Percentiles rank a stretch among this genome's conserved stretches.
phyloP scores from a whole-genome alignment of 2,888 invertebrate genomes.

The Cybosia mesomella region DNA sequence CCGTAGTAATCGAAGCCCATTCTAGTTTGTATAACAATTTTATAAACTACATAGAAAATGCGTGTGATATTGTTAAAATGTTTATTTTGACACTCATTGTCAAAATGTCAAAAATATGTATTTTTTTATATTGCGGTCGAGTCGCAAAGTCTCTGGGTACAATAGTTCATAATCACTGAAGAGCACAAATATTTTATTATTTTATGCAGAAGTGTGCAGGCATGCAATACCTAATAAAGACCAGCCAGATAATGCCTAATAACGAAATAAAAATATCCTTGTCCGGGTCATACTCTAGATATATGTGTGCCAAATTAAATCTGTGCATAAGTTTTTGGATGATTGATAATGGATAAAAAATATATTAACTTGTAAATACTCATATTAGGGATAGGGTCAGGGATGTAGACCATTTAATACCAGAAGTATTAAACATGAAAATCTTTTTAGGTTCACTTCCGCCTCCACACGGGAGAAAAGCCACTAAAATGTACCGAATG shows the following conservation, averaged over 20 bases:
- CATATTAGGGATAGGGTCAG: too few relatives aligned
- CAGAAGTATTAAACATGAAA: conserved; percentile 63
- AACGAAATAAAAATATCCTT: too few relatives aligned
- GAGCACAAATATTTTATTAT: too few relatives aligned
- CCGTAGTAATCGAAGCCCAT: conserved; percentile 94
- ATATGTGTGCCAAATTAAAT: not conserved
- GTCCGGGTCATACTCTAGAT: too few relatives aligned
- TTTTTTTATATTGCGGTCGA: not conserved
- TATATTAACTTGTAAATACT: too few relatives aligned
- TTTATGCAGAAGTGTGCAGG: too few relatives aligned
- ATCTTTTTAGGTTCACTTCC: conserved; percentile 88
- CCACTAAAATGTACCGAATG: conserved; percentile 82
- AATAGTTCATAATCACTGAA: not conserved
- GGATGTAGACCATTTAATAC: too few relatives aligned
- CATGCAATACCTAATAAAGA: too few relatives aligned
- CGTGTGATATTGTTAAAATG: not conserved
- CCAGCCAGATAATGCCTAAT: too few relatives aligned
- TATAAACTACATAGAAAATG: conserved; percentile 6
- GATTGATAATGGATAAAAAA: too few relatives aligned
- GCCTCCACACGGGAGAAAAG: conserved; percentile 84
- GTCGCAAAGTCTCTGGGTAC: not conserved
- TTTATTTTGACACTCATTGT: conserved; percentile 12
- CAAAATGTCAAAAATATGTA: not conserved
- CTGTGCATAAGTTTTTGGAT: too few relatives aligned
- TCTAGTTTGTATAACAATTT: conserved; percentile 8